Percentiles rank a stretch among this genome's conserved stretches.
Evolutionary conservation across 2,888 invertebrate species (phyloP).

Genomic region (Nomada fabriciana): DNA sequence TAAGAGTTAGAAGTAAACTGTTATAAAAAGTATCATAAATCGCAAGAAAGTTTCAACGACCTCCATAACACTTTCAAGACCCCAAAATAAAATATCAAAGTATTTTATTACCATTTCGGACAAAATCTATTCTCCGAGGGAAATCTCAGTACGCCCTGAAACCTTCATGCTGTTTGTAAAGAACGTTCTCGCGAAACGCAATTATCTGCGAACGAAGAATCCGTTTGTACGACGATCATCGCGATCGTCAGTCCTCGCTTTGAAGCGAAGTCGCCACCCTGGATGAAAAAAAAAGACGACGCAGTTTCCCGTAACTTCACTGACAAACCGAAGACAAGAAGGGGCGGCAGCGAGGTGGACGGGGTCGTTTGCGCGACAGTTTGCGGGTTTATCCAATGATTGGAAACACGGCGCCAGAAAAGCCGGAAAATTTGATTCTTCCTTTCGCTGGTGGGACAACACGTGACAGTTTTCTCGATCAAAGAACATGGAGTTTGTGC

Average conservation of each 20-base stretch:
- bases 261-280: neutral
- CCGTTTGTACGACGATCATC: neutral
- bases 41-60: too few species aligned
- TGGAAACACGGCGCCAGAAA: constrained; percentile 46
- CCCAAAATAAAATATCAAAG: too few species aligned
- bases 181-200: neutral
- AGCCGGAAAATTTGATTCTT: constrained; percentile 57
- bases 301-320: neutral
- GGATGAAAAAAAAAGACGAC: constrained; percentile 2
- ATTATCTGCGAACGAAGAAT: neutral
- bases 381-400: constrained; percentile 55
- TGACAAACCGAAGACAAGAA: constrained; percentile 5
- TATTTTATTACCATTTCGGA: too few species aligned
- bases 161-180: too few species aligned
- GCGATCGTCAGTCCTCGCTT: neutral
- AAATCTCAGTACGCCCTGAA: too few species aligned
- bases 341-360: neutral
- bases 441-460: constrained; percentile 46
- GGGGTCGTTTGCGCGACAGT: constrained; percentile 28
- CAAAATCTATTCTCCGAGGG: too few species aligned
- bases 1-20: too few species aligned
- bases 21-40: too few species aligned
- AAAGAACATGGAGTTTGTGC: constrained; percentile 46
- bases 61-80: too few species aligned
- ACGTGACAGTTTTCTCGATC: constrained; percentile 57